Evolutionary conservation across 2,797 vertebrate genomes (phyloP), one percentile per base, ranked within the genome.

Genomic region (Karalla daura): DNA sequence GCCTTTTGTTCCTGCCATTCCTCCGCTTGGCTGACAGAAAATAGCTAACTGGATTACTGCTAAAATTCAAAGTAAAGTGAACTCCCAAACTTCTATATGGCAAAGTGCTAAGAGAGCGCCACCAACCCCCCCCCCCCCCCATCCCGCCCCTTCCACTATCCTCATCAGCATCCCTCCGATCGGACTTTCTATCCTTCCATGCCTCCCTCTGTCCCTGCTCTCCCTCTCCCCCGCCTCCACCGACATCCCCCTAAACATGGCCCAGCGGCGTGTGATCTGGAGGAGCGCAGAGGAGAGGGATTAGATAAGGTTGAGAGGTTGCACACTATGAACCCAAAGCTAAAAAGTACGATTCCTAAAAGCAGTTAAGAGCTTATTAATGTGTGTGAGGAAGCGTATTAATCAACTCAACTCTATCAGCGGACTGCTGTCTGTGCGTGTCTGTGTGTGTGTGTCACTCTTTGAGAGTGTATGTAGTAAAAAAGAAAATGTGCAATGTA

Each of bases 21-120:
- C 93, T 94, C 90, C 92, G 92, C 93, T 94, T 95, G 93, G 93
- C 92, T 94, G 93, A 92, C 92, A 93, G 93, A 94, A 95, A 95
- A 94, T 94, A 94, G 93, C 92, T 94, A 95, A 93, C 91, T 94
- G 93, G 93, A 94, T 95, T 94, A 94, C 93, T 90, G 90, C 89
- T 92, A 91, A 94, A 94, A 94, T 94, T 94, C 92, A 92, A 91
- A 93, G 92, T 93, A 93, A 94, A 94, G 93, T 94, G 93, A 94
- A 94, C 93, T 94, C 93, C 91, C 90, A 93, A 93, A 93, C 88
- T 89, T 92, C 92, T 93, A 90, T 93, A 91, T 89, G 87, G 88
- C 88, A 91, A 90, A 91, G 86, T 90, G 87, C 88, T 88, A 88
- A 88, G 81, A 90, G 83, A 79, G 84, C 79, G 17, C n/a, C n/a